Base-by-base conservation (phyloP, 2,113 vertebrate species). In the Chiloscyllium plagiosum region DNA sequence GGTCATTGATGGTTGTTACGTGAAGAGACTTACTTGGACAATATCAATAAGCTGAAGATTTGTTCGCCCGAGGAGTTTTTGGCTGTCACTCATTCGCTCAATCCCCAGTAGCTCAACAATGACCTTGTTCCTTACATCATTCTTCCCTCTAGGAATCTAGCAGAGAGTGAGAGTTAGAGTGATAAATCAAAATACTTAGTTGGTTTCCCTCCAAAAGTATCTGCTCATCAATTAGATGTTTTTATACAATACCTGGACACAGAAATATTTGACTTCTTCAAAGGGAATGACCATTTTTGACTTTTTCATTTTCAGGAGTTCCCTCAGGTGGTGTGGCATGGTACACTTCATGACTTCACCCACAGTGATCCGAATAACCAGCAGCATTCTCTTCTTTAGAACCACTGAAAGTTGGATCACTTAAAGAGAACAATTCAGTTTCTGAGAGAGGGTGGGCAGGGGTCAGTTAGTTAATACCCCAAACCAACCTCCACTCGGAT, bases 191-290 rank as follows among this genome's bases (percentile, higher is more conserved):
- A 93, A 42, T 19, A 17, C 0, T 19, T 8, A 37, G 1, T 83
- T 47, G 19, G n/a, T 22, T 66, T 93, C 65, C 22, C 61, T 1
- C 56, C 56, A 61, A 61, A 61, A 61, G 56, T 61, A 61, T 61
- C 56, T 61, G 56, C 56, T 61, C 7, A 66, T 5, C n/a, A 66
- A 7, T 1, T 1, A 10, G 47, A 15, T 4, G 17, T 24, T 61
- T 95, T 69, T 19, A 13, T 95, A 72, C 24, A 10, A 15, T 95
- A 95, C 94, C 94, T 95, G 68, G 17, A 29, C 94, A 76, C 50
- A 50, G n/a, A 95, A 95, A 42, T 95, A 95, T 47, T 95, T 95
- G 68, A 95, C 42, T 50, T 95, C 94, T 52, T 95, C 94, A 19
- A 95, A 95, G 29, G 68, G 94, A 33, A 95, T 70, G 47, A 72